Base-by-base conservation (phyloP, 1,140 invertebrate genomes). In the Trichonephila clavata region DNA sequence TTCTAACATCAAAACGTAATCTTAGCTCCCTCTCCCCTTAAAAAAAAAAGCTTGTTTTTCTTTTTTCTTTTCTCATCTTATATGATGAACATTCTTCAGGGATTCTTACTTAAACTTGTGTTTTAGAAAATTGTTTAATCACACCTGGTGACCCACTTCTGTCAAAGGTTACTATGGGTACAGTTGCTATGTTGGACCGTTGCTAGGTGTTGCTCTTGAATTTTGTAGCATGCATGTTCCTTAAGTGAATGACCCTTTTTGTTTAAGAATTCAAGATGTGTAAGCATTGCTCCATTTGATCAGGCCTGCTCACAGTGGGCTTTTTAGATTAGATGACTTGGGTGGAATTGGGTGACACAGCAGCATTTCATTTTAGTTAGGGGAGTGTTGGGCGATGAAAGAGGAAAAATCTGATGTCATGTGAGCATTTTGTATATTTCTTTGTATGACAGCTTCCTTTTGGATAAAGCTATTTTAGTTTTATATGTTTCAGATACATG, bases 161-260 rank as follows among this genome's bases (percentile, higher is more conserved):
- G 71, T 43, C 60, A 57, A 8, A 57, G 16, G 63, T 94, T 65
- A 32, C 93, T 61, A 24, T 21, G 87, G 93, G 16, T 24, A 90
- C 80, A 1, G 93, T 94, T 94, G 93, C 93, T 94, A 90, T 94
- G 93, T 94, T 94, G 86, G 86, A 89, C 93, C 93, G 93, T 94
- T 94, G 93, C 80, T 94, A 90, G 93, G 93, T 94, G 93, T 94
- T 90, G 92, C 92, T 89, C 92, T 93, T 87, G 92, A 81, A 93
- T 88, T 93, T 87, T 83, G 50, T 88, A 92, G 83, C 90, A 92
- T 92, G 91, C 83, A 63, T 92, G 92, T 86, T 93, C 77, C 93
- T 89, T 94, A 90, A 90, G 93, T 94, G 93, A 94, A 94, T 94
- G 87, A 94, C 93, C 93, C 92, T 93, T 87, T 93, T 93, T 93